Base-by-base conservation (phyloP, 2,113 vertebrate species). In the Grallaria varia region DNA sequence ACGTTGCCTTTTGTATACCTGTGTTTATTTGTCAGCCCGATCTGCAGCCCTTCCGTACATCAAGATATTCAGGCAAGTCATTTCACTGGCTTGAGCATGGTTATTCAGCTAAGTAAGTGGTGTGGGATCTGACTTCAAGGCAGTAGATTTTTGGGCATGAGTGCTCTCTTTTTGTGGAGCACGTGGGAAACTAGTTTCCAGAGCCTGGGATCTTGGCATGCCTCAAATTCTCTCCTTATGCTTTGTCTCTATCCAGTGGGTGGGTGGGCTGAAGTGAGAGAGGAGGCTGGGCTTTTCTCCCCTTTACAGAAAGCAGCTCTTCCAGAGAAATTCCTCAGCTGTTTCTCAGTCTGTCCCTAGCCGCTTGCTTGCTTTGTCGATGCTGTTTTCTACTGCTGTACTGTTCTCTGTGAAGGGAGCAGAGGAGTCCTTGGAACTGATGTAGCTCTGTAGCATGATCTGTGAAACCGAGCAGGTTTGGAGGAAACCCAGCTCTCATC, bases 321-420 rank as follows among this genome's bases (percentile, higher is more conserved):
- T 84, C 63, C 77, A 73, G 66, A 95, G 78, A 90, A 93, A 95
- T 90, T 93, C 92, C 72, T 30, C 66, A 89, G 66, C 89, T 92
- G 62, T 89, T 90, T 86, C 66, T 69, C 64, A 85, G 68, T 78
- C 73, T 42, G 24, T 59, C 66, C 49, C n/a, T 60, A 78, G 93
- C 66, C 78, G 87, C 49, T 62, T 85, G 66, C 79, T 89, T 89
- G 16, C 37, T 66, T 68, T 87, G 50, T 87, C 1, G 5, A 40
- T 67, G 37, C 47, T 64, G 1, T 91, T 87, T 69, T 25, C 75
- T 52, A 28, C 56, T 71, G 56, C 44, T 90, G 45, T 44, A 35
- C 23, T 74, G 53, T 49, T 45, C 62, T 90, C 40, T 78, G 37
- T 0, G 2, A 74, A 67, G 52, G 69, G 42, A 79, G 50, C 33